These are phyloP conservation scores for Dolichoris vasculosae DNA, from an alignment of 1,140 invertebrate species.

Conservation along the genomic window DNA sequence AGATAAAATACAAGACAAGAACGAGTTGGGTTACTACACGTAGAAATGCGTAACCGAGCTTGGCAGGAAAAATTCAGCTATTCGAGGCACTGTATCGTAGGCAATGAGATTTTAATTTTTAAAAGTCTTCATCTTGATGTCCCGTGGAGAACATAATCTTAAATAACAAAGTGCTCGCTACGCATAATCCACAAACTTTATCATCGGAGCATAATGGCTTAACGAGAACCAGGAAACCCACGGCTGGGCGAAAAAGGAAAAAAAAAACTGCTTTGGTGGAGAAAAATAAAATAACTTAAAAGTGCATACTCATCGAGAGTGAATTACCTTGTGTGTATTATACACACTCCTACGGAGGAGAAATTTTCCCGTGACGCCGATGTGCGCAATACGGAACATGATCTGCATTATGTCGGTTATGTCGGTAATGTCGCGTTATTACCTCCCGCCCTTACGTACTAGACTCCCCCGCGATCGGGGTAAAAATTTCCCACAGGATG, in stretches of 20 bases:
- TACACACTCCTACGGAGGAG: neutral
- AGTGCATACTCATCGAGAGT: neutral
- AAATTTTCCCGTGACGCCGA: slow-evolving; percentile 35
- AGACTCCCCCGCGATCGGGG: slow-evolving; percentile 62
- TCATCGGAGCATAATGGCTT: neutral
- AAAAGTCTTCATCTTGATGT: neutral
- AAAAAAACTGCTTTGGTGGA: neutral
- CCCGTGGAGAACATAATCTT: neutral
- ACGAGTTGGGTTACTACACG: neutral
- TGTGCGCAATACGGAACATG: slow-evolving; percentile 54
- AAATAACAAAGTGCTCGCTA: neutral
- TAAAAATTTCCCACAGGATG: slow-evolving; percentile 64
- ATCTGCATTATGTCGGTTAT: slow-evolving; percentile 61
- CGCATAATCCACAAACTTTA: neutral
- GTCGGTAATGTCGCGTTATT: slow-evolving; percentile 64
- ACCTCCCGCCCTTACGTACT: slow-evolving; percentile 31
- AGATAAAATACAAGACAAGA: neutral
- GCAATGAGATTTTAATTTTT: slow-evolving; percentile 5
- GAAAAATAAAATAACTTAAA: slow-evolving; percentile 6
- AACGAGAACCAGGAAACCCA: neutral
- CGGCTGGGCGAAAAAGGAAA: neutral
- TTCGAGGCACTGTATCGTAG: too few species aligned
- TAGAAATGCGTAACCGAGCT: neutral
- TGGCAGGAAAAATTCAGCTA: neutral
- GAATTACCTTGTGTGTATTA: neutral